Percentiles rank a stretch among this genome's conserved stretches.
These are phyloP conservation scores for Melolontha melolontha DNA, from an alignment of 2,888 invertebrate species.

Conservation along the genomic window DNA sequence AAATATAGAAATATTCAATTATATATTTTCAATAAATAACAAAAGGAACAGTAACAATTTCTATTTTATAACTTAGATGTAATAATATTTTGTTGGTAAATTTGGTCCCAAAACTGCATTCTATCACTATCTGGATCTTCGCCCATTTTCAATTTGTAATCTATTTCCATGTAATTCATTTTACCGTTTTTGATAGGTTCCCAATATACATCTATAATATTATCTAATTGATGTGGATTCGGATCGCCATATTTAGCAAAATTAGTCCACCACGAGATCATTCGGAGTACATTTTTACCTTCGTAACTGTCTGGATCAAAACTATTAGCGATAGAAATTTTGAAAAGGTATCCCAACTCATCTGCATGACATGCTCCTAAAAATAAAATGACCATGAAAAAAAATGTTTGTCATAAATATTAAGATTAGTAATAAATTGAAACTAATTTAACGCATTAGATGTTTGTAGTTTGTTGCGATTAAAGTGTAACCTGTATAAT, in stretches of 20 bases:
- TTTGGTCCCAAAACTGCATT: conserved; percentile 52
- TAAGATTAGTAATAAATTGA: no score
- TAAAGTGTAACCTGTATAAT: no score
- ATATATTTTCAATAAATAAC: conserved; percentile 1
- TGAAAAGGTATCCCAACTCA: conserved; percentile 53
- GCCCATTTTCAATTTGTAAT: conserved; percentile 41
- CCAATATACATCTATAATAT: conserved; percentile 48
- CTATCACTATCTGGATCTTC: conserved; percentile 47
- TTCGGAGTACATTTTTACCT: conserved; percentile 50
- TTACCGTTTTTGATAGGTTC: conserved; percentile 44
- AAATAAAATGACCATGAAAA: conserved; percentile 5
- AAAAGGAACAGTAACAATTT: not conserved
- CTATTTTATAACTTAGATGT: conserved; percentile 23
- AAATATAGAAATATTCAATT: not conserved
- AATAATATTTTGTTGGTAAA: conserved; percentile 21
- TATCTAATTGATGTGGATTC: conserved; percentile 40
- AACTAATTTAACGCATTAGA: no score
- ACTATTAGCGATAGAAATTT: conserved; percentile 46
- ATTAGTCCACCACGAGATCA: conserved; percentile 56
- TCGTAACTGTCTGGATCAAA: conserved; percentile 52
- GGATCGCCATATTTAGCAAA: conserved; percentile 53
- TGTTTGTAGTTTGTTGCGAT: no score
- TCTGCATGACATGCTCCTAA: conserved; percentile 52
- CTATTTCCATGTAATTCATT: conserved; percentile 49
- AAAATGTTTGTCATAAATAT: no score